Conservation (phyloP, 2,888 invertebrate genomes). For the Trilocha varians region DNA sequence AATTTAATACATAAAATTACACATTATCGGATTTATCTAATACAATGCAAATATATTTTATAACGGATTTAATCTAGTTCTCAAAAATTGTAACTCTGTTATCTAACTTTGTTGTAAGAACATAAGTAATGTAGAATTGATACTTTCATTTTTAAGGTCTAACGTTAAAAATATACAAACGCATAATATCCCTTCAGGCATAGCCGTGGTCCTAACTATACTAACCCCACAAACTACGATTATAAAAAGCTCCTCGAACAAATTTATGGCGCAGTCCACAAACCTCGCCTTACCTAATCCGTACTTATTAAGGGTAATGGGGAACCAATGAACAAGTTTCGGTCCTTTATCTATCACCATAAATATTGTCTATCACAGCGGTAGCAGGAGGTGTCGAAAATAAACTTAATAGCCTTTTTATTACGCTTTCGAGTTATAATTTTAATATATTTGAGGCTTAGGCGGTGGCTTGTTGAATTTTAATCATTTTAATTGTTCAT, state of each 20-base stretch:
- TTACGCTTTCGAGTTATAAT: slow-evolving; percentile 37
- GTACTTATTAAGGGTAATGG: slow-evolving; percentile 71
- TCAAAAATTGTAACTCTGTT: too few relatives aligned
- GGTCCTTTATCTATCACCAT: slow-evolving; percentile 57
- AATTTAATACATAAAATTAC: too few relatives aligned
- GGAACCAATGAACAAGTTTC: slow-evolving; percentile 64
- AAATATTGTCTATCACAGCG: slow-evolving; percentile 51
- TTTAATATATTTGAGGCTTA: slow-evolving; percentile 24
- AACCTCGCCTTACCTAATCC: slow-evolving; percentile 60
- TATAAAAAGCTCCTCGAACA: slow-evolving; percentile 52
- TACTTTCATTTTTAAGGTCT: too few relatives aligned
- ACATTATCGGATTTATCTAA: too few relatives aligned
- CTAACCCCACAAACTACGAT: slow-evolving; percentile 50
- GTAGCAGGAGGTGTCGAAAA: slow-evolving; percentile 55
- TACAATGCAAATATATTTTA: too few relatives aligned
- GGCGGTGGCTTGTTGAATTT: slow-evolving; percentile 29
- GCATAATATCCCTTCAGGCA: too few relatives aligned
- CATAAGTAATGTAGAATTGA: too few relatives aligned
- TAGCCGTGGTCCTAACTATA: slow-evolving; percentile 19
- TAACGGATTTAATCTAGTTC: too few relatives aligned
- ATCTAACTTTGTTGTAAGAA: too few relatives aligned
- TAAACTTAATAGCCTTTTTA: slow-evolving; percentile 50
- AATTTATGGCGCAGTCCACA: slow-evolving; percentile 55
- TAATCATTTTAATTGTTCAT: slow-evolving; percentile 23
- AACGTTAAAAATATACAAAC: too few relatives aligned